Evolutionary conservation across 2,888 invertebrate species (phyloP).

Genomic region (Dusona sp.): DNA sequence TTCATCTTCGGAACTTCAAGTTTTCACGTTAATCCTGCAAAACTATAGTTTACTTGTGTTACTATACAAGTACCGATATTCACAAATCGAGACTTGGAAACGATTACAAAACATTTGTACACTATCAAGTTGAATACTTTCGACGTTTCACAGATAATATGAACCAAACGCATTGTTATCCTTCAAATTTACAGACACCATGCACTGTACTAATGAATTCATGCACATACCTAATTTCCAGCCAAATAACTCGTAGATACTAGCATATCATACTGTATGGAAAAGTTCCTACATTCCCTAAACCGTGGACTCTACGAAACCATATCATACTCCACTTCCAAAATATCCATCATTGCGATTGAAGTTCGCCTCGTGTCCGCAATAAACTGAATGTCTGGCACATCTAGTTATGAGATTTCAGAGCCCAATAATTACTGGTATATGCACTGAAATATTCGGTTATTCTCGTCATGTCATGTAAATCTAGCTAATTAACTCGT

Average conservation of each 20-base stretch:
- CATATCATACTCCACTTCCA: not conserved
- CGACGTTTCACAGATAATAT: not conserved
- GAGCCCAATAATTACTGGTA: not conserved
- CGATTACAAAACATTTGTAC: not conserved
- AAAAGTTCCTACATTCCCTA: not conserved
- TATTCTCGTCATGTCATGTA: not conserved
- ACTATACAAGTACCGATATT: not conserved
- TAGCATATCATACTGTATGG: not conserved
- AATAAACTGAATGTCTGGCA: conserved; percentile 4
- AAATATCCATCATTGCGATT: not conserved
- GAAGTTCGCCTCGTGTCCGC: not conserved
- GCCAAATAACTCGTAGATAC: not conserved
- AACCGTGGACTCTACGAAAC: not conserved
- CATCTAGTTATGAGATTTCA: not conserved
- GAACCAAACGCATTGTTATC: not conserved
- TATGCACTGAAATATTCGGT: not conserved
- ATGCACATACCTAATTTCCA: not conserved
- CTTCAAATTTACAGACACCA: not conserved
- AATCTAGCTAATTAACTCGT: conserved; percentile 12
- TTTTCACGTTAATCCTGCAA: not conserved
- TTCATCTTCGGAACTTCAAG: conserved; percentile 5
- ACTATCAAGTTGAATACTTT: not conserved
- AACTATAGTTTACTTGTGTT: not conserved
- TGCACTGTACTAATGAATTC: not conserved
- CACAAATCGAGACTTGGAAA: not conserved